A percentile compares a stretch with the other conserved stretches of the same genome.
phyloP scores from a whole-genome alignment of 2,113 vertebrate species.

The Burhinus bistriatus region DNA sequence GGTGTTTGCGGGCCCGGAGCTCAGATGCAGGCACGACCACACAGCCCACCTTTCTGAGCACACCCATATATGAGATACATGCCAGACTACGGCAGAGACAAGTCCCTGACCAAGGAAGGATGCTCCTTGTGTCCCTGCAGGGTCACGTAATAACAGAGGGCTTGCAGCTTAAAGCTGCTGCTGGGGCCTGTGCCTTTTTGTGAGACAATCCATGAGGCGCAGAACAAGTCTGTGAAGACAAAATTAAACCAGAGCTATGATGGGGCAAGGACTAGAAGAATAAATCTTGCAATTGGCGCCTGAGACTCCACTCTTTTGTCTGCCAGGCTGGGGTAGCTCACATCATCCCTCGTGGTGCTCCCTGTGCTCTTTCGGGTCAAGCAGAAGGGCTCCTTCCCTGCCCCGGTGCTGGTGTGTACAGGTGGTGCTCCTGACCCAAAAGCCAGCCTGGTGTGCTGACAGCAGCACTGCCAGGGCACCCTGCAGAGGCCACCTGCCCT shows the following conservation, averaged over 20 bases:
- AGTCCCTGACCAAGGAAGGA: background rate
- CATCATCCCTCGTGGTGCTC: accelerated
- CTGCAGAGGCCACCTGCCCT: background rate
- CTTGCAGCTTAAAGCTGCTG: background rate
- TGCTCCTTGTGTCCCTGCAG: background rate
- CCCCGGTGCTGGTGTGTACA: accelerated
- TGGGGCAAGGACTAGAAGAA: background rate
- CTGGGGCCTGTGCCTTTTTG: background rate
- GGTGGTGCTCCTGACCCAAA: background rate
- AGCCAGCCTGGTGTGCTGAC: background rate
- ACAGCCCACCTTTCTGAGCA: accelerated
- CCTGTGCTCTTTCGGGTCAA: accelerated
- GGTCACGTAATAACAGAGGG: background rate
- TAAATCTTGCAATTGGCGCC: background rate
- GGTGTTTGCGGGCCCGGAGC: background rate
- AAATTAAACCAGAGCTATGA: background rate
- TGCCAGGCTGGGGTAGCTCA: background rate
- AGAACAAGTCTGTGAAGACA: background rate
- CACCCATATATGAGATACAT: accelerated
- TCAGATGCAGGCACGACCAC: background rate
- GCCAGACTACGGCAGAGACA: background rate
- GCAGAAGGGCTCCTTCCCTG: background rate
- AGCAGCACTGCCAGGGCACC: background rate
- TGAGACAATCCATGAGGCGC: background rate
- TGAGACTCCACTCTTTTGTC: background rate